These are phyloP conservation scores for Coenobita brevimanus DNA, from an alignment of 1,140 invertebrate species.

Conservation along the genomic window DNA sequence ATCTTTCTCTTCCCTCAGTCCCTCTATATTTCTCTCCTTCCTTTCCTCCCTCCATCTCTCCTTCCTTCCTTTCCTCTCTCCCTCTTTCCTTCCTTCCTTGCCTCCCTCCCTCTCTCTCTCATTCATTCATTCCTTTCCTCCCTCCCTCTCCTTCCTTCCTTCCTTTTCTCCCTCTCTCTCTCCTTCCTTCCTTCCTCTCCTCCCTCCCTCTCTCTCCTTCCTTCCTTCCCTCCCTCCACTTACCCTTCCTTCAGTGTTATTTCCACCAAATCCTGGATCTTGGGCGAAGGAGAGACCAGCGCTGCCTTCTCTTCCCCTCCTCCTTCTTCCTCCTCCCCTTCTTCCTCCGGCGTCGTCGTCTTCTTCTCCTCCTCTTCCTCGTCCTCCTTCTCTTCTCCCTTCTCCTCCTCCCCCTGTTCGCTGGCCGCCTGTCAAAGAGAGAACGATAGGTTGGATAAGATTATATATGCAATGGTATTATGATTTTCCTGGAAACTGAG, in stretches of 20 bases:
- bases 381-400: too few relatives aligned
- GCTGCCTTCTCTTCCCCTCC: background rate
- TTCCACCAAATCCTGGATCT: background rate
- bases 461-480: too few relatives aligned
- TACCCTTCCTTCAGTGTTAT: background rate
- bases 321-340: background rate
- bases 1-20: background rate
- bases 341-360: background rate
- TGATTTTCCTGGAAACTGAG: too few relatives aligned
- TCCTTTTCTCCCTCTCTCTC: slow-evolving; percentile 5
- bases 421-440: background rate
- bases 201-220: background rate
- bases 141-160: background rate
- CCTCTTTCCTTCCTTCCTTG: background rate
- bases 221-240: background rate
- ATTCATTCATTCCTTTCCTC: background rate
- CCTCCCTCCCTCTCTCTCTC: too few relatives aligned
- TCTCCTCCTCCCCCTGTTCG: too few relatives aligned
- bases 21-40: too few relatives aligned
- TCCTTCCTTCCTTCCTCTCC: background rate
- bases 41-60: background rate
- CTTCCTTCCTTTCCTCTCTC: background rate
- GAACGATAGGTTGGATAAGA: background rate
- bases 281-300: too few relatives aligned
- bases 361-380: too few relatives aligned